A percentile compares a stretch with the other conserved stretches of the same genome.
These are phyloP conservation scores for Erebia ligea DNA, from an alignment of 2,888 invertebrate species.

Conservation along the genomic window DNA sequence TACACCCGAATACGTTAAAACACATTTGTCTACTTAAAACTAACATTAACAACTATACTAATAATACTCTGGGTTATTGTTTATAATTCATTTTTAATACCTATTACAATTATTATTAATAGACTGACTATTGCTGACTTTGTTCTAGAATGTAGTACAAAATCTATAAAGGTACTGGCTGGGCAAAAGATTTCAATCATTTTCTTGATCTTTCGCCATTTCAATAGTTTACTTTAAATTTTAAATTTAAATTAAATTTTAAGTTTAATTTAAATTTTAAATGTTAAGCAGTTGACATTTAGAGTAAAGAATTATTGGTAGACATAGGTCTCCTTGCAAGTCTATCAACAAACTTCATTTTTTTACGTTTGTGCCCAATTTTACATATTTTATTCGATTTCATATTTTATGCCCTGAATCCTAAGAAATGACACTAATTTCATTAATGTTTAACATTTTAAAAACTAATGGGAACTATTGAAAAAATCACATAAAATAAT, in stretches of 20 bases:
- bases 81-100: constrained; percentile 36
- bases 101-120: constrained; percentile 15
- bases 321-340: too few relatives aligned
- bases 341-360: too few relatives aligned
- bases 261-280: too few relatives aligned
- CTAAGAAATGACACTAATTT: not conserved
- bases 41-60: constrained; percentile 60
- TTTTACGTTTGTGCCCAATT: too few relatives aligned
- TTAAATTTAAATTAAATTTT: too few relatives aligned
- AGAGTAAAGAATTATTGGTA: too few relatives aligned
- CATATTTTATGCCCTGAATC: not conserved
- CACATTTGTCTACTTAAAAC: constrained; percentile 70
- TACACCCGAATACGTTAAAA: constrained; percentile 43
- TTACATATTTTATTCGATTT: too few relatives aligned
- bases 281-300: too few relatives aligned
- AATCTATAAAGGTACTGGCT: not conserved
- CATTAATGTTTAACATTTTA: not conserved
- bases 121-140: constrained; percentile 46
- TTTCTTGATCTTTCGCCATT: not conserved
- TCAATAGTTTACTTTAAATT: too few relatives aligned
- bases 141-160: constrained; percentile 36
- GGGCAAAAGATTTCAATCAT: not conserved
- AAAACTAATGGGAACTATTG: not conserved
- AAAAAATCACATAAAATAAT: constrained; percentile 1
- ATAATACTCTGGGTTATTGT: constrained; percentile 72